Percentiles rank a stretch among this genome's conserved stretches.
Evolutionary conservation across 2,888 invertebrate genomes (phyloP).

Genomic region (Megalurothrips usitatus): DNA sequence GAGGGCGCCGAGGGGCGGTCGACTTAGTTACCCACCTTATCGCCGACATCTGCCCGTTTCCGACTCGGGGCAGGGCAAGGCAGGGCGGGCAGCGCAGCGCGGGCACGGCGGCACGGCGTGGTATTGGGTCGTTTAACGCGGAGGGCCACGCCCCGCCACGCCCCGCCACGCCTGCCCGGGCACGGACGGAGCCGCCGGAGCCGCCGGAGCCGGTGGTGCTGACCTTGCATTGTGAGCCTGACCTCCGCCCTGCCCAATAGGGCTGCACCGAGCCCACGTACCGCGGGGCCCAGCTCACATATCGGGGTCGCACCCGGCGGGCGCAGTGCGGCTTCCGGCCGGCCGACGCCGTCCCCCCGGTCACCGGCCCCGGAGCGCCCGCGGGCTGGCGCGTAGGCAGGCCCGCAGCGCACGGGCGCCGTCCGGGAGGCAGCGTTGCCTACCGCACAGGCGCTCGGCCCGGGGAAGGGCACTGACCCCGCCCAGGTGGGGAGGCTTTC

Average conservation of each 20-base stretch:
- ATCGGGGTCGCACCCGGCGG: background rate
- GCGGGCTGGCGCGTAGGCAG: background rate
- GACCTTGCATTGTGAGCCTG: constrained; percentile 1
- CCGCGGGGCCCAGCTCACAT: background rate
- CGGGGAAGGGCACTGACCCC: no score
- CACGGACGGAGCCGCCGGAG: background rate
- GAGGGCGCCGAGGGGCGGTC: no score
- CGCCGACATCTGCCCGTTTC: background rate
- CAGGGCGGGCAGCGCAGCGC: background rate
- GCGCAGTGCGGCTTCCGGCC: background rate
- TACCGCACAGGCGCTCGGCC: background rate
- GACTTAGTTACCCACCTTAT: background rate
- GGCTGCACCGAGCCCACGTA: background rate
- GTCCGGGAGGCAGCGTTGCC: background rate
- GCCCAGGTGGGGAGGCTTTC: background rate
- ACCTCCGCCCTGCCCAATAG: background rate
- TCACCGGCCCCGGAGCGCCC: background rate
- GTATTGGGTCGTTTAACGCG: no score
- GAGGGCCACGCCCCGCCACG: background rate
- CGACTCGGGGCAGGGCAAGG: background rate
- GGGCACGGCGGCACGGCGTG: background rate
- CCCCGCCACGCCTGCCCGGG: background rate
- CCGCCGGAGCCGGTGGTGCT: background rate
- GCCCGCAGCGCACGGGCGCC: background rate
- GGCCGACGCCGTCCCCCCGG: background rate